phyloP scores from a whole-genome alignment of 2,888 invertebrate genomes.

The Ochropleura leucogaster region DNA sequence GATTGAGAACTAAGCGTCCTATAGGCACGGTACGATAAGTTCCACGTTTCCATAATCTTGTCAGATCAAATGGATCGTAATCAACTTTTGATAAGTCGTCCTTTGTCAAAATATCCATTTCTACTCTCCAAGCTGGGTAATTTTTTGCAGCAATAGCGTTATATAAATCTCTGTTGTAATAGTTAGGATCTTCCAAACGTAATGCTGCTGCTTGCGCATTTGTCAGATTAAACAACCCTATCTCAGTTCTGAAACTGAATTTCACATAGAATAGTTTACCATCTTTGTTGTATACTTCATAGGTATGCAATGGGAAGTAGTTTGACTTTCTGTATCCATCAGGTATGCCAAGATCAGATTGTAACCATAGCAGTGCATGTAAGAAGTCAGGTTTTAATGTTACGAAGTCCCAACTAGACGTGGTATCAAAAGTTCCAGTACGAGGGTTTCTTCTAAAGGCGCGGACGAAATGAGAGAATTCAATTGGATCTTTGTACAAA shows the following conservation, averaged over 20 bases:
- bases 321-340: conserved; percentile 97
- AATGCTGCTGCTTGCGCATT: conserved; percentile 89
- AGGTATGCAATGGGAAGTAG: conserved; percentile 97
- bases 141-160: conserved; percentile 93
- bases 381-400: conserved; percentile 91
- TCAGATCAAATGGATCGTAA: conserved; percentile 86
- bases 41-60: conserved; percentile 82
- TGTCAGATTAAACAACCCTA: conserved; percentile 94
- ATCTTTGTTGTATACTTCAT: conserved; percentile 94
- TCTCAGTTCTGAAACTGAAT: conserved; percentile 96
- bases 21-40: conserved; percentile 87
- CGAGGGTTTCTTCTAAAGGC: conserved; percentile 27
- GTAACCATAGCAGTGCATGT: conserved; percentile 93
- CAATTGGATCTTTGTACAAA: conserved; percentile 32
- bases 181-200: conserved; percentile 94
- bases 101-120: conserved; percentile 82
- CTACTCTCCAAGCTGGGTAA: conserved; percentile 85
- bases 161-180: conserved; percentile 94
- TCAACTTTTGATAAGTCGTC: conserved; percentile 77
- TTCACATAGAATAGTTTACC: conserved; percentile 94
- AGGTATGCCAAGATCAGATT: conserved; percentile 96
- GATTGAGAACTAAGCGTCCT: conserved; percentile 85
- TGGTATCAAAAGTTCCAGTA: conserved; percentile 22
- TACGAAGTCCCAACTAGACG: conserved; percentile 86
- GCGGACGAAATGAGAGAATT: conserved; percentile 3